Evolutionary conservation across 2,888 invertebrate species (phyloP), one percentile per base, ranked within the genome.

Genomic region (Aphidoletes aphidimyza): DNA sequence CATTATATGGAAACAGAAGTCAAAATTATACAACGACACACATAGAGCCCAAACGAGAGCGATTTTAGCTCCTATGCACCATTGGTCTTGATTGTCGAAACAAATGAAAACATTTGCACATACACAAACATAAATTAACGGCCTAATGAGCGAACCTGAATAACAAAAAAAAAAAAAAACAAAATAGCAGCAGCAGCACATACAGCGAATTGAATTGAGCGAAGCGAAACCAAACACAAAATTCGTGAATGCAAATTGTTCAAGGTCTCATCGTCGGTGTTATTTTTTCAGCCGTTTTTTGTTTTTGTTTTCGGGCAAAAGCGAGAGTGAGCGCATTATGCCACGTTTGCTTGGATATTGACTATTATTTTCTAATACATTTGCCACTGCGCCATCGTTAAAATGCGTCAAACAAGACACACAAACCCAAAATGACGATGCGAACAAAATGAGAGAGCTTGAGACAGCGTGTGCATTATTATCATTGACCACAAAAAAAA

Each of bases 191-290:
- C 39, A 39, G 39, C 11, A 39, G 11, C 3, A 54, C 22, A 54
- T n/a, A 3, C 54, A 54, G 22, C 54, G 22, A 54, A 54, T n/a
- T n/a, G n/a, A n/a, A n/a, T n/a, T n/a, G n/a, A n/a, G 42, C 42
- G 42, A 42, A 42, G 14, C 42, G 42, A 42, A 42, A 42, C 42
- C 42, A 6, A 42, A 42, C 14, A 42, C 42, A 42, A 6, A 42
- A 42, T 9, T 69, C 69, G 30, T 69, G 69, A 69, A 69, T 69
- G 69, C 69, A 69, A 69, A 69, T 69, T 69, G 69, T 69, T 69
- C 69, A 69, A 69, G 69, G 69, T 69, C 69, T 69, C 30, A 14
- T 69, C 11, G 69, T 69, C n/a, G n/a, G n/a, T n/a, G n/a, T n/a
- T 69, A 30, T 69, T 54, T 54, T 54, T 54, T 54, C 54, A 54